A percentile compares a stretch with the other conserved stretches of the same genome.
Evolutionary conservation across 2,888 invertebrate species (phyloP).

Genomic region (Mimumesa dahlbomi): DNA sequence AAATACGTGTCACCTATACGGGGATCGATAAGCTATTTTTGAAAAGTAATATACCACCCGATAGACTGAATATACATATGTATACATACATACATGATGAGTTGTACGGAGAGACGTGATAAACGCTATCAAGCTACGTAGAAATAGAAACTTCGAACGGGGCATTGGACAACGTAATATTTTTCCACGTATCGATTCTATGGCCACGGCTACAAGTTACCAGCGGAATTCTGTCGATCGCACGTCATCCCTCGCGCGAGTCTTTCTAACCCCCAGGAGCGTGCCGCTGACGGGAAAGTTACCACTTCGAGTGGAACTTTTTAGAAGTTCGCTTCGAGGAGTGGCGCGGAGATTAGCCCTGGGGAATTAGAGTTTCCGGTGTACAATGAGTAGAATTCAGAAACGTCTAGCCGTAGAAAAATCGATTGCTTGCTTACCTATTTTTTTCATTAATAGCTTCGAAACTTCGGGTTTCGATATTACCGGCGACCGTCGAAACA

Average conservation of each 20-base stretch:
- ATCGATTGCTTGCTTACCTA: conserved; percentile 40
- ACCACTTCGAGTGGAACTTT: conserved; percentile 59
- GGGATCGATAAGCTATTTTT: too few species aligned
- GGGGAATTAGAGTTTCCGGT: conserved; percentile 63
- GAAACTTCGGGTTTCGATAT: not conserved
- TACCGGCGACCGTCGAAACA: too few species aligned
- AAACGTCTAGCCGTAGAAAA: conserved; percentile 50
- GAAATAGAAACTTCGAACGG: conserved; percentile 23
- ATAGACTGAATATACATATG: too few species aligned
- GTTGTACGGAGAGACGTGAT: conserved; percentile 13
- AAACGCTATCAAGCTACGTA: conserved; percentile 4
- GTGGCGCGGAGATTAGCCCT: conserved; percentile 61
- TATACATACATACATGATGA: too few species aligned
- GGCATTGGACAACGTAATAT: conserved; percentile 43
- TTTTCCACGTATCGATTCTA: conserved; percentile 59
- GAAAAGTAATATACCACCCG: too few species aligned
- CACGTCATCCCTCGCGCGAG: conserved; percentile 56
- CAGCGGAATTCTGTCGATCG: conserved; percentile 58
- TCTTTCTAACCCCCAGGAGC: conserved; percentile 55
- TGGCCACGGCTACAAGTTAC: conserved; percentile 44
- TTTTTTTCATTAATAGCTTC: not conserved
- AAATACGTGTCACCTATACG: too few species aligned
- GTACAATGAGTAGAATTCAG: conserved; percentile 63
- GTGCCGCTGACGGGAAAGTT: conserved; percentile 66
- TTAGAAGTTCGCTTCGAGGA: conserved; percentile 57